A percentile compares a stretch with the other conserved stretches of the same genome.
phyloP scores from a whole-genome alignment of 2,113 vertebrate genomes.

The Ariopsis seemanni region DNA sequence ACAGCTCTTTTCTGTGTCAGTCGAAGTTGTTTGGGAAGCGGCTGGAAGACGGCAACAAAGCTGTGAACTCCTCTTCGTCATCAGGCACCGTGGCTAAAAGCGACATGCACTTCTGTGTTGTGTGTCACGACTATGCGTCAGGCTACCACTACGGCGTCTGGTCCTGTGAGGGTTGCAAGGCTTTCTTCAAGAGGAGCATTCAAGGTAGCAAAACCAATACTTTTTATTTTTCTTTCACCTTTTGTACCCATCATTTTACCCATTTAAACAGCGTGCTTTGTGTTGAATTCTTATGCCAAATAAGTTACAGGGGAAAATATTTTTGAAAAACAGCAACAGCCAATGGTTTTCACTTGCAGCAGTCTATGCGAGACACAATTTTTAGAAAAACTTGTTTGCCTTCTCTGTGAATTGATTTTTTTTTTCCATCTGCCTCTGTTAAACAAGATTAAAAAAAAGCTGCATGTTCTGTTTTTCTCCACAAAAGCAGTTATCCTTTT shows the following conservation, averaged over 20 bases:
- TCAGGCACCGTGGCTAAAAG: constrained; percentile 71
- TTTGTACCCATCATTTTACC: background rate
- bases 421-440: too few relatives aligned
- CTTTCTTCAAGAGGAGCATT: constrained; percentile 96
- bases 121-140: constrained; percentile 91
- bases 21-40: constrained; percentile 78
- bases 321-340: background rate
- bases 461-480: too few relatives aligned
- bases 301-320: background rate
- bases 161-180: constrained; percentile 96
- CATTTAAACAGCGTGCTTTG: background rate
- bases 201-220: constrained; percentile 77
- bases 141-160: constrained; percentile 96
- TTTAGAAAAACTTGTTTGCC: background rate
- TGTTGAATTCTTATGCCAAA: background rate
- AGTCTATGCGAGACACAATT: background rate
- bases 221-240: background rate
- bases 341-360: background rate
- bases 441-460: too few relatives aligned
- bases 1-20: constrained; percentile 59
- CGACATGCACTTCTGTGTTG: constrained; percentile 91
- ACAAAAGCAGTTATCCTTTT: too few relatives aligned
- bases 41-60: constrained; percentile 63
- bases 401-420: too few relatives aligned
- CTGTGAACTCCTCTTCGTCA: constrained; percentile 64